phyloP scores from a whole-genome alignment of 1,140 invertebrate species.

The Homarus americanus region DNA sequence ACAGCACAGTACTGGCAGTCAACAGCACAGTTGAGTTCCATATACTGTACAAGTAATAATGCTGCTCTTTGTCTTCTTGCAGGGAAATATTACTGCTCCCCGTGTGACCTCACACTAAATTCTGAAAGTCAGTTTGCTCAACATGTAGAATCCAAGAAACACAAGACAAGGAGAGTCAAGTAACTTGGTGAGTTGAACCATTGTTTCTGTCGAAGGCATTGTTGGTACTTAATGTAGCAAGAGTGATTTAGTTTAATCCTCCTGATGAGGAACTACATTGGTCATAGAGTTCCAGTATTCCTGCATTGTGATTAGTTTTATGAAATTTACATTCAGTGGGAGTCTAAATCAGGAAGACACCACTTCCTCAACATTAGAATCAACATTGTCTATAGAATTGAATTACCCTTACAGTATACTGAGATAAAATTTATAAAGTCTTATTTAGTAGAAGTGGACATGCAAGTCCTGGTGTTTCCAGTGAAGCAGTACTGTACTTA shows the following conservation, averaged over 20 bases:
- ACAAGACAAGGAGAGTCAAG: slow-evolving; percentile 75
- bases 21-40: too few species aligned
- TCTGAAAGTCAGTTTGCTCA: slow-evolving; percentile 76
- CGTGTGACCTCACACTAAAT: slow-evolving; percentile 77
- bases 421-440: too few species aligned
- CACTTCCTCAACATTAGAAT: too few species aligned
- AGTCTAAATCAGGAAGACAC: too few species aligned
- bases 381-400: neutral
- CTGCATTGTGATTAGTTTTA: too few species aligned
- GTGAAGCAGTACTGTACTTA: too few species aligned
- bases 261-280: neutral
- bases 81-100: slow-evolving; percentile 76
- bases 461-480: too few species aligned
- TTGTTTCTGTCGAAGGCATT: slow-evolving; percentile 6
- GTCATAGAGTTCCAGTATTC: neutral
- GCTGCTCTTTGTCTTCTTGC: slow-evolving; percentile 30
- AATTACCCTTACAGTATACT: too few species aligned
- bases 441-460: too few species aligned
- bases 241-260: neutral
- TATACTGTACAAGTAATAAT: too few species aligned
- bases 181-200: slow-evolving; percentile 5
- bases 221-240: slow-evolving; percentile 21
- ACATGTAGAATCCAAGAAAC: slow-evolving; percentile 77
- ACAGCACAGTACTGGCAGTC: too few species aligned
- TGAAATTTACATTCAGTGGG: too few species aligned